These are phyloP conservation scores for Loxodonta africana DNA, from an alignment of 2,113 vertebrate genomes.

Conservation along the genomic window DNA sequence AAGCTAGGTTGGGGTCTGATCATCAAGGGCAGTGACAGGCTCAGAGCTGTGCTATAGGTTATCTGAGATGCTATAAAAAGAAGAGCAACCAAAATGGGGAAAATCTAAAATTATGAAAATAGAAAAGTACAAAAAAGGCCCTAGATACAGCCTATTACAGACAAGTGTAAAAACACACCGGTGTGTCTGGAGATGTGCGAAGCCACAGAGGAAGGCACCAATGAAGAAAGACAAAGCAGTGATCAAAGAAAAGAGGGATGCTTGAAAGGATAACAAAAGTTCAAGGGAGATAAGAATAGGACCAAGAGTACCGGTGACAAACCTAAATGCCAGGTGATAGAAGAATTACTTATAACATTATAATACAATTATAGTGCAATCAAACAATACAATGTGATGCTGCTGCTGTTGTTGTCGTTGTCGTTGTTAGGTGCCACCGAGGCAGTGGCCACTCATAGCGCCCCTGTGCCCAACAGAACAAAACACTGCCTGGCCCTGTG, in stretches of 20 bases:
- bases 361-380: neutral
- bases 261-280: too few relatives aligned
- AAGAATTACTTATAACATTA: neutral
- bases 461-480: too few relatives aligned
- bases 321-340: neutral
- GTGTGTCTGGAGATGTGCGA: neutral
- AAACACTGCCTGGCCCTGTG: too few relatives aligned
- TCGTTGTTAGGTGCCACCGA: too few relatives aligned
- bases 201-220: accelerated
- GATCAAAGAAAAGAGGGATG: too few relatives aligned
- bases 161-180: neutral
- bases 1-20: neutral
- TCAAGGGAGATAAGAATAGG: neutral
- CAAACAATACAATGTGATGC: too few relatives aligned
- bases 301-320: too few relatives aligned
- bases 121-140: neutral
- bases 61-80: neutral
- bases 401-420: too few relatives aligned
- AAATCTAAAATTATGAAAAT: neutral
- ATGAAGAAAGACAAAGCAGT: neutral
- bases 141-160: accelerated
- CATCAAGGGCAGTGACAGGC: neutral
- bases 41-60: neutral
- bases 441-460: too few relatives aligned
- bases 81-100: neutral